phyloP scores from a whole-genome alignment of 2,113 vertebrate species.

The Anhinga anhinga region DNA sequence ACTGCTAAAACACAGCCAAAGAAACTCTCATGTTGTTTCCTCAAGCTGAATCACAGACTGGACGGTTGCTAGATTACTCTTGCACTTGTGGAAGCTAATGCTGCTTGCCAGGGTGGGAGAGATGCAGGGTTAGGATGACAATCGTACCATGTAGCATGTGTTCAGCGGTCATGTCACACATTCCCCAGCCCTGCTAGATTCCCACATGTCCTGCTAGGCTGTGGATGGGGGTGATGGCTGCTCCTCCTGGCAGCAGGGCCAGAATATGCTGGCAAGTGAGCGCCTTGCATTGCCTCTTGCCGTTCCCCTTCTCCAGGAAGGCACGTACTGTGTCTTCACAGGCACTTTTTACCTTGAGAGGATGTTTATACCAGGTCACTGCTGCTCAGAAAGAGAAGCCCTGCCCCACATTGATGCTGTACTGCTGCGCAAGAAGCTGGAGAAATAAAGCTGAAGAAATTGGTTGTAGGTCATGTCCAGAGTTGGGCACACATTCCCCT shows the following conservation, averaged over 20 bases:
- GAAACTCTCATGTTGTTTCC: background rate
- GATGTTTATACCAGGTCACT: background rate
- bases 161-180: rapidly evolving
- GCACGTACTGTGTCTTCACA: rapidly evolving
- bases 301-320: background rate
- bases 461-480: background rate
- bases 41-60: background rate
- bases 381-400: background rate
- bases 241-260: background rate
- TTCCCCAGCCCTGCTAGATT: background rate
- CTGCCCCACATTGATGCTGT: background rate
- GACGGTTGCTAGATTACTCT: background rate
- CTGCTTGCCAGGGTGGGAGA: background rate
- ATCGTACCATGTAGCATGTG: rapidly evolving
- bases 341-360: background rate
- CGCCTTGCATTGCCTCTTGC: background rate
- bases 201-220: rapidly evolving
- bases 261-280: background rate
- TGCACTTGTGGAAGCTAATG: background rate
- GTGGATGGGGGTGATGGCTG: background rate
- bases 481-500: background rate
- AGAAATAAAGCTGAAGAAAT: background rate
- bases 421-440: background rate
- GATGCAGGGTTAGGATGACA: rapidly evolving
- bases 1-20: background rate